Evolutionary conservation across 2,888 invertebrate species (phyloP), one percentile per base, ranked within the genome.

Genomic region (Galeruca laticollis): DNA sequence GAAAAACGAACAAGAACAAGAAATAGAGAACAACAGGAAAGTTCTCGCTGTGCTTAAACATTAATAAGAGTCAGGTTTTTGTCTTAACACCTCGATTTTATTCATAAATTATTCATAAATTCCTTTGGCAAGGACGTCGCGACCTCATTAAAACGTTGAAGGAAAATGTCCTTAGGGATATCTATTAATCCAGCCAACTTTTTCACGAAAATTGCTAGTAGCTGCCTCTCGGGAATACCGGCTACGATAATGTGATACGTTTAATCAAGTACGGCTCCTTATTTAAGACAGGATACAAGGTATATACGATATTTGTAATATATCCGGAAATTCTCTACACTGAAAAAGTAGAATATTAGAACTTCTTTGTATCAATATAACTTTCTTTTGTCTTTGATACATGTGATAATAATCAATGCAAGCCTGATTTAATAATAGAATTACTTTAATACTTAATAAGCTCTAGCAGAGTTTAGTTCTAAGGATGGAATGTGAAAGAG

Each of bases 211-310:
- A 66, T 69, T 62, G 69, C 61, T 72, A 63, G 57, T 64, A 63
- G 66, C 62, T 51, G 57, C 35, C 62, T 26, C 70, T 5, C 33
- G 60, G 68, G 57, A 60, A 60, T 65, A 60, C 35, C 59, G 63
- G 63, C 35, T 43, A 57, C 68, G 68, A 65, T 71, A 71, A 71
- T 65, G 60, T 56, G 69, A 69, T 65, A 69, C 63, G 60, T 71
- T 73, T 69, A 71, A 62, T 73, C 57, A 65, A 71, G 69, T 68
- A 66, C 62, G 66, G 40, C 56, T 33, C 64, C 43, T 56, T 68
- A 68, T 70, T 65, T 64, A 56, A 72, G 68, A 67, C 72, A 70
- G 67, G 70, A 69, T 33, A 72, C 20, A 18, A 26, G 33, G 47
- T 47, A 60, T 43, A 21, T 47, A 8, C 35, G 18, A 6, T 21